Evolutionary conservation across 1,140 invertebrate genomes (phyloP).

Genomic region (Euwallacea similis): DNA sequence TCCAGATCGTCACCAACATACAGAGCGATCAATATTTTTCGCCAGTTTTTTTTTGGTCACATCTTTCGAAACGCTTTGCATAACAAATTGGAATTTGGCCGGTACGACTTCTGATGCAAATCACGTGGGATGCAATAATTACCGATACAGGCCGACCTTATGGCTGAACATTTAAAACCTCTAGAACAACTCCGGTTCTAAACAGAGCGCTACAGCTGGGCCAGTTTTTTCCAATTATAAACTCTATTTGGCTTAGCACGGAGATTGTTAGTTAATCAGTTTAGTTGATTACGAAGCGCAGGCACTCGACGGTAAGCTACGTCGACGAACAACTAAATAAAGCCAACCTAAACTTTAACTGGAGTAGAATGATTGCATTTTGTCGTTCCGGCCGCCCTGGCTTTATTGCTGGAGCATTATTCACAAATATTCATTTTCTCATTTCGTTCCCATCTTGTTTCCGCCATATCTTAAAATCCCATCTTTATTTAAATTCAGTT

Average conservation of each 20-base stretch:
- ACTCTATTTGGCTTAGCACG: conserved; percentile 56
- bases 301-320: conserved; percentile 54
- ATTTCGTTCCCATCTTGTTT: conserved; percentile 27
- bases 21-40: too few species aligned
- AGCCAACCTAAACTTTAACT: conserved; percentile 56
- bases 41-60: too few species aligned
- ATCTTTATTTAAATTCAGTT: conserved; percentile 47
- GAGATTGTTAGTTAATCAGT: conserved; percentile 56
- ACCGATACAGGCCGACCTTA: too few species aligned
- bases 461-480: conserved; percentile 45
- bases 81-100: too few species aligned
- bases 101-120: too few species aligned
- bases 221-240: conserved; percentile 55
- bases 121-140: too few species aligned
- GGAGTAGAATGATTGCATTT: conserved; percentile 56
- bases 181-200: too few species aligned
- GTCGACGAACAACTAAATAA: conserved; percentile 54
- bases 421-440: conserved; percentile 48
- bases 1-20: too few species aligned
- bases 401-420: conserved; percentile 47
- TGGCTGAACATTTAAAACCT: too few species aligned
- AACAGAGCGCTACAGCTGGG: too few species aligned
- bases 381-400: conserved; percentile 41
- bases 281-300: conserved; percentile 53
- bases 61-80: too few species aligned